Evolutionary conservation across 2,113 vertebrate genomes (phyloP).

Genomic region (Brachyhypopomus occidentalis): DNA sequence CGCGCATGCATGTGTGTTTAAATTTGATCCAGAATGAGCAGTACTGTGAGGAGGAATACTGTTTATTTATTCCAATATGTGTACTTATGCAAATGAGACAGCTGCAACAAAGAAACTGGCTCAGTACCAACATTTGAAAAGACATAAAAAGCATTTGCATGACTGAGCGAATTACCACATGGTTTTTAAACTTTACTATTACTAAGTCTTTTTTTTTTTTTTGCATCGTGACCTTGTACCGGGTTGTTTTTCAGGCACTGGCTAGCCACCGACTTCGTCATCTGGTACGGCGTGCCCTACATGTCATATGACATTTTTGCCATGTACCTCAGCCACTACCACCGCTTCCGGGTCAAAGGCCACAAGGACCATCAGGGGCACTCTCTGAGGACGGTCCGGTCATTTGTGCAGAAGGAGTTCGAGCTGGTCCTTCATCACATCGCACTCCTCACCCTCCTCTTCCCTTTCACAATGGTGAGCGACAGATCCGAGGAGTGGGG

Average conservation of each 20-base stretch:
- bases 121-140: no score
- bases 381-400: constrained; percentile 74
- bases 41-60: no score
- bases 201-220: background rate
- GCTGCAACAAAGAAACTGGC: no score
- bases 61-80: background rate
- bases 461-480: constrained; percentile 88
- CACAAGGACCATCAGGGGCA: constrained; percentile 75
- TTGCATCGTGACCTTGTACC: background rate
- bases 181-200: no score
- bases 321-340: constrained; percentile 96
- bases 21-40: background rate
- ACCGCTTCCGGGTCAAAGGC: constrained; percentile 80
- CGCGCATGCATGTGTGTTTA: background rate
- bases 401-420: constrained; percentile 85
- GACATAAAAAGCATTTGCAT: no score
- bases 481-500: background rate
- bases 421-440: constrained; percentile 93
- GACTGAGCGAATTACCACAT: no score
- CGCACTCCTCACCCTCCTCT: constrained; percentile 86
- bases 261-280: constrained; percentile 85
- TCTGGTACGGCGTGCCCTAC: constrained; percentile 91
- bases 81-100: background rate
- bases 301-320: constrained; percentile 93
- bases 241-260: constrained; percentile 81